Base-by-base conservation (phyloP, 2,888 invertebrate genomes). In the Dromius quadrimaculatus region DNA sequence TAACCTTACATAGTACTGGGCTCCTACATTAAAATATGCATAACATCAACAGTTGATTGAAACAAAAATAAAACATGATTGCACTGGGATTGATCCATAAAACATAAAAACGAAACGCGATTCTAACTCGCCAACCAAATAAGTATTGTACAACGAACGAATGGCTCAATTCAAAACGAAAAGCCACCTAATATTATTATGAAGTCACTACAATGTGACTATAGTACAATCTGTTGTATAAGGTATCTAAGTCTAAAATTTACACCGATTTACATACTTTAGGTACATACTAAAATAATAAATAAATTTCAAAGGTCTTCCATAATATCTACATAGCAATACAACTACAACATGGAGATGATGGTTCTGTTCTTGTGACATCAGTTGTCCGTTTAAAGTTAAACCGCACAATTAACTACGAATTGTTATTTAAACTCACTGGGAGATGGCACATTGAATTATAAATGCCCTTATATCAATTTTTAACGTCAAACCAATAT, bases 11-110 rank as follows among this genome's bases (percentile, higher is more conserved):
- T 19, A 79, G 80, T 82, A 83, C 82, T 82, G 82, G 61, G 83
- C 82, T 81, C 82, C 81, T 81, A 82, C 76, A 81, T 81, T 81
- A 81, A 81, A 81, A 82, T 81, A 82, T 82, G 81, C 80, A 70
- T 70, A 82, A 82, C 81, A 80, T 81, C 81, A 83, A 83, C 83
- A 83, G 81, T 76, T 80, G 76, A 79, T 61, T 70, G 32, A 74
- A 72, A 76, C 73, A 70, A 62, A 41, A 62, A 62, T 62, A 62
- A 57, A 59, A 68, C 57, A 59, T 34, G 47, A 70, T 70, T 70
- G 70, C 70, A 70, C 70, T 70, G 61, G 47, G 28, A 66, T 38
- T 62, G 47, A 62, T 41, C 23, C 34, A 41, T 62, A 41, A 62
- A 41, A 62, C 38, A 41, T 41, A 62, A 62, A 62, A 62, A 62